Evolutionary conservation across 2,888 invertebrate genomes (phyloP).

Genomic region (Melinopterus prodromus): DNA sequence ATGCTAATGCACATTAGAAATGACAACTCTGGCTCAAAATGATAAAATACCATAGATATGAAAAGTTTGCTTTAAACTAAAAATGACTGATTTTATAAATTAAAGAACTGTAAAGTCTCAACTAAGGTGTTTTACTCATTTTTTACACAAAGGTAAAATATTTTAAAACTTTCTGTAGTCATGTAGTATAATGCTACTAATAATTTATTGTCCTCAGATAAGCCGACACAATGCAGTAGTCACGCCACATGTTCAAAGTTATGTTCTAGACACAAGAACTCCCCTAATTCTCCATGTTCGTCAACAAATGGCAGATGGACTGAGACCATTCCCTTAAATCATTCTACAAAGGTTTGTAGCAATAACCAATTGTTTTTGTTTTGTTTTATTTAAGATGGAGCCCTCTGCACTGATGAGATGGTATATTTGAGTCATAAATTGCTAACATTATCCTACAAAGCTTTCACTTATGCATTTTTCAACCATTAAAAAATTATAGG

Average conservation of each 20-base stretch:
- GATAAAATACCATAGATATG: too few species aligned
- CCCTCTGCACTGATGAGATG: not conserved
- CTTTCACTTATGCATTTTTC: too few species aligned
- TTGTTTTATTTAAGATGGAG: not conserved
- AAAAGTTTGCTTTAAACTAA: too few species aligned
- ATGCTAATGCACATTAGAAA: too few species aligned
- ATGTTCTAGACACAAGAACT: conserved; percentile 33
- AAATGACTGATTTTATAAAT: too few species aligned
- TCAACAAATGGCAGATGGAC: conserved; percentile 38
- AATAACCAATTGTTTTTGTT: not conserved
- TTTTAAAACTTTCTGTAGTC: conserved; percentile 6
- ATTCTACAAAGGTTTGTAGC: conserved; percentile 41
- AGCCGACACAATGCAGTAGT: not conserved
- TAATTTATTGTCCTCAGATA: not conserved
- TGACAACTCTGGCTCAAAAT: too few species aligned
- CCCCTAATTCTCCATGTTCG: conserved; percentile 20
- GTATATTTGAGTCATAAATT: not conserved
- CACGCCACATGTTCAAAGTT: not conserved
- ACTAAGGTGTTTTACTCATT: too few species aligned
- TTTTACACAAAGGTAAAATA: too few species aligned
- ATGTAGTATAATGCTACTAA: conserved; percentile 8
- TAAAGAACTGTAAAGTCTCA: too few species aligned
- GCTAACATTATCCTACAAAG: too few species aligned
- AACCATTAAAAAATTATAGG: too few species aligned
- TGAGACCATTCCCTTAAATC: conserved; percentile 44